Percentiles rank a stretch among this genome's conserved stretches.
These are phyloP conservation scores for Synergus umbraculus DNA, from an alignment of 2,888 invertebrate genomes.

Conservation along the genomic window DNA sequence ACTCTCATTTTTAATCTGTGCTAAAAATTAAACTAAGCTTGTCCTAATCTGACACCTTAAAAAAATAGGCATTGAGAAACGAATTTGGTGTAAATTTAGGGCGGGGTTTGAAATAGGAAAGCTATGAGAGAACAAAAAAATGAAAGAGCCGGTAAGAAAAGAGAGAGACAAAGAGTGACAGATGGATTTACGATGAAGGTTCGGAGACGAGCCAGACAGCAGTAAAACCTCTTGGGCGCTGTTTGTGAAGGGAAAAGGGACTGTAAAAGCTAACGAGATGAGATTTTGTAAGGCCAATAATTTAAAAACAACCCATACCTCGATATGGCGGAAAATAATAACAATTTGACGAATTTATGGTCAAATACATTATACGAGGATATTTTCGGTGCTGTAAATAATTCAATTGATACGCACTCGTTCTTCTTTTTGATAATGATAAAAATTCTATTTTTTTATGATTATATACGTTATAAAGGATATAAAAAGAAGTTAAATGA, in stretches of 20 bases:
- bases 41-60: too few relatives aligned
- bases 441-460: neutral
- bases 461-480: neutral
- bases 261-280: conserved; percentile 61
- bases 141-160: conserved; percentile 30
- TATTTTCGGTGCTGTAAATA: neutral
- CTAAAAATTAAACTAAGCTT: too few relatives aligned
- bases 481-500: too few relatives aligned
- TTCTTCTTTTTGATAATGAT: neutral
- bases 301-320: neutral
- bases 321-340: conserved; percentile 5
- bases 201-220: conserved; percentile 45
- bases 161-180: conserved; percentile 46
- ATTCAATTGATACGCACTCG: neutral
- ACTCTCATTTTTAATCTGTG: too few relatives aligned
- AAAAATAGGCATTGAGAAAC: neutral
- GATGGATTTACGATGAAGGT: conserved; percentile 61
- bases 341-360: neutral
- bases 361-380: neutral
- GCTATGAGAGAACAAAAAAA: conserved; percentile 8
- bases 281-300: conserved; percentile 43
- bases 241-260: conserved; percentile 54
- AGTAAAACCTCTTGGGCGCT: conserved; percentile 52
- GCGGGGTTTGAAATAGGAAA: conserved; percentile 18
- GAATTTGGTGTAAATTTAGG: neutral